These are phyloP conservation scores for Scolopax mira DNA, from an alignment of 2,113 vertebrate species.

Conservation along the genomic window DNA sequence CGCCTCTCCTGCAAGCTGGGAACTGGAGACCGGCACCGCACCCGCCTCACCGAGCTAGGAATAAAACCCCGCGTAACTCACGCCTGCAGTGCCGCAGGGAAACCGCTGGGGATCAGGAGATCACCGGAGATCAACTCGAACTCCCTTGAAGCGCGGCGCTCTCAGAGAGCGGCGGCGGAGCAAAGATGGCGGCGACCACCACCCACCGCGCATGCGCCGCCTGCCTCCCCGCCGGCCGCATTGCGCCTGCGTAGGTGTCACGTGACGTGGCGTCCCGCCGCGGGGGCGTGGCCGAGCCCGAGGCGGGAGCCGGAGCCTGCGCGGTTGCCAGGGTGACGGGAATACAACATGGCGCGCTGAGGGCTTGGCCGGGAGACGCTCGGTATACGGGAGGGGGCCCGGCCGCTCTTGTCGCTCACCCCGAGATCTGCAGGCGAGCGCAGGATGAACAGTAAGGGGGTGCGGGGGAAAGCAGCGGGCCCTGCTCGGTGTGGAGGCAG, in stretches of 20 bases:
- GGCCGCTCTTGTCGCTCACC: background rate
- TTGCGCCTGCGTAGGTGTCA: background rate
- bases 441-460: conserved; percentile 70
- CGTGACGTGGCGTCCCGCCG: background rate
- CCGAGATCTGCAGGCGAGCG: background rate
- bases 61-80: accelerated
- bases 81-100: background rate
- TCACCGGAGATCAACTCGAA: background rate
- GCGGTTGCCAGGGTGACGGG: conserved; percentile 76
- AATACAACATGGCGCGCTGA: conserved; percentile 67
- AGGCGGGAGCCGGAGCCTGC: background rate
- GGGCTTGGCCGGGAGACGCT: background rate
- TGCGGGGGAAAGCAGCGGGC: background rate
- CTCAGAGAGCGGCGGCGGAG: background rate
- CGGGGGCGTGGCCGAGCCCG: background rate
- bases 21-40: accelerated
- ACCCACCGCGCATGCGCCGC: background rate
- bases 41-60: accelerated
- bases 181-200: accelerated
- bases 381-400: background rate
- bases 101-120: conserved; percentile 7
- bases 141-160: background rate
- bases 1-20: background rate
- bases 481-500: background rate
- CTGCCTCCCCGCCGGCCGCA: accelerated